Base-by-base conservation (phyloP, 2,888 invertebrate species). In the Pristionchus mayeri region DNA sequence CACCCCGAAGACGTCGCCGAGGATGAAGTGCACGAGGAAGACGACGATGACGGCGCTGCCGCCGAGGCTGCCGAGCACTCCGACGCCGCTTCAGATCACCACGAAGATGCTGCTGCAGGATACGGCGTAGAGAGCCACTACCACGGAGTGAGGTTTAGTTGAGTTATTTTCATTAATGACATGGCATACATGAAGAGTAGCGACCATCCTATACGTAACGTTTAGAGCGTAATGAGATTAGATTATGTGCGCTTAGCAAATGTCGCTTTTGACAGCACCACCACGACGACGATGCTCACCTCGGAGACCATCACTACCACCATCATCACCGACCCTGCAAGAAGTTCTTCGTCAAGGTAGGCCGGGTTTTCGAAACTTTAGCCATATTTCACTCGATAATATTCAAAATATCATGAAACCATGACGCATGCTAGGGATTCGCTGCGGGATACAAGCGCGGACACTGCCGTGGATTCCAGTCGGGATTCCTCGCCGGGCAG, bases 391-490 rank as follows among this genome's bases (percentile, higher is more conserved):
- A n/a, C n/a, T n/a, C n/a, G n/a, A n/a, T n/a, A n/a, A n/a, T n/a
- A n/a, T n/a, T n/a, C n/a, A n/a, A n/a, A n/a, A n/a, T n/a, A n/a
- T n/a, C n/a, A n/a, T n/a, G n/a, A n/a, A n/a, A n/a, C n/a, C n/a
- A n/a, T n/a, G n/a, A n/a, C n/a, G n/a, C n/a, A n/a, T n/a, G n/a
- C n/a, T n/a, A 78, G 76, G 76, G 48, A 0, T 78, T 27, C 76
- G 9, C 76, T 11, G 76, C 76, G 4, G 76, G 76, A 30, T 78
- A 78, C 76, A 30, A 50, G 30, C 48, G 50, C 21, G 76, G 76
- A 78, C 48, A 48, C 50, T 3, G 16, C 34, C 50, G 48, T 50
- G 76, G 76, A 48, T 78, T 30, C 76, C 27, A 50, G 18, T 6
- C 50, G 6, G 76, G 76, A 78, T 78, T 78, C 76, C 0, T 16